phyloP scores from a whole-genome alignment of 1,140 invertebrate genomes.

The Ruditapes philippinarum region DNA sequence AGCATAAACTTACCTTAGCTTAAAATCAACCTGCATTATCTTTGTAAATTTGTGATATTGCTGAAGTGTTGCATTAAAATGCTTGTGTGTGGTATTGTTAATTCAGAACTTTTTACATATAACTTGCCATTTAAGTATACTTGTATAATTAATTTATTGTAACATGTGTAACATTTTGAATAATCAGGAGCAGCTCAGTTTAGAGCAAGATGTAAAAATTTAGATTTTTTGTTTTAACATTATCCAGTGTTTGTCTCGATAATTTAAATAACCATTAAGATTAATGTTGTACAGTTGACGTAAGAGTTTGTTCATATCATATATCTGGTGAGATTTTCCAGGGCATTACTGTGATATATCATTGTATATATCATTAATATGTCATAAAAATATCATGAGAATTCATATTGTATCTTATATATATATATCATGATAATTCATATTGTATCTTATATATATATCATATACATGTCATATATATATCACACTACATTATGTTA shows the following conservation, averaged over 20 bases:
- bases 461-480: no score
- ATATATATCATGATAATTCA: no score
- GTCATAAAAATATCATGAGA: no score
- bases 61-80: background rate
- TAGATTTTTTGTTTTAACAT: background rate
- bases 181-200: no score
- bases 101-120: no score
- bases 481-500: no score
- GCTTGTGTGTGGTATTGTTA: background rate
- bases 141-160: no score
- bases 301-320: slow-evolving; percentile 12
- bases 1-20: no score
- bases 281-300: background rate
- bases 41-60: background rate
- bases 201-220: background rate
- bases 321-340: background rate
- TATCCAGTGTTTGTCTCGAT: background rate
- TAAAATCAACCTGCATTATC: no score
- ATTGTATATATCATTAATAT: background rate
- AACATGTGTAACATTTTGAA: background rate
- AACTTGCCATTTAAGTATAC: no score
- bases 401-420: no score
- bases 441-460: no score
- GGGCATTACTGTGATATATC: background rate
- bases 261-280: background rate